A percentile compares a stretch with the other conserved stretches of the same genome.
These are phyloP conservation scores for Enteromius anoplus DNA, from an alignment of 2,797 vertebrate species.

Conservation along the genomic window DNA sequence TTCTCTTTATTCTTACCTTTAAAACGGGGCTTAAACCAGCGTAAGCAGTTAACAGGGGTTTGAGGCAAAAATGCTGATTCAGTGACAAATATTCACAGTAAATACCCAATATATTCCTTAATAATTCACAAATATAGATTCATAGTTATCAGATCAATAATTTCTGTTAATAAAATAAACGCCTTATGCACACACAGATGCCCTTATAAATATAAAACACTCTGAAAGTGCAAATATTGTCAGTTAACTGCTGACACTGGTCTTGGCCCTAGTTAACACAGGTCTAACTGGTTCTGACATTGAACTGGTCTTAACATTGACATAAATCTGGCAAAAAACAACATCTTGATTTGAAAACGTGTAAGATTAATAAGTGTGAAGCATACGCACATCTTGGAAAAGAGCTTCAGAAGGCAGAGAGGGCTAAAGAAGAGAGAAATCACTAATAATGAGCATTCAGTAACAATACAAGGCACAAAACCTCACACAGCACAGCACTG, in stretches of 20 bases:
- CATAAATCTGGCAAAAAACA: neutral
- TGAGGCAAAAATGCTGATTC: neutral
- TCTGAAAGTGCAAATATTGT: neutral
- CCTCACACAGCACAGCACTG: conserved; percentile 45
- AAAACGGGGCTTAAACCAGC: neutral
- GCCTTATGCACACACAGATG: neutral
- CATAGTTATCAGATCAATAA: neutral
- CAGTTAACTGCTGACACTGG: conserved; percentile 29
- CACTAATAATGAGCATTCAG: conserved; percentile 48
- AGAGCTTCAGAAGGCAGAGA: conserved; percentile 40
- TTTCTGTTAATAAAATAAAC: neutral
- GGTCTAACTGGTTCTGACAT: conserved; percentile 3
- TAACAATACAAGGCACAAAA: conserved; percentile 42
- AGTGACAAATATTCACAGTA: neutral
- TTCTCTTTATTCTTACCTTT: neutral
- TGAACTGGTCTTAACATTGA: conserved; percentile 14
- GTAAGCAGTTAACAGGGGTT: neutral
- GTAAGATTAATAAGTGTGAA: conserved; percentile 25
- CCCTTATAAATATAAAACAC: neutral
- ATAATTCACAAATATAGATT: conserved; percentile 2
- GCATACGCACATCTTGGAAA: conserved; percentile 46
- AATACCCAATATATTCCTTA: neutral
- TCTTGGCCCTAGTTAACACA: conserved; percentile 3
- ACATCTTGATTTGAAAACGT: conserved; percentile 20
- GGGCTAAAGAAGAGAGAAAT: conserved; percentile 48